phyloP scores from a whole-genome alignment of 2,797 vertebrate genomes.

The Neosilurus hyrtlii region DNA sequence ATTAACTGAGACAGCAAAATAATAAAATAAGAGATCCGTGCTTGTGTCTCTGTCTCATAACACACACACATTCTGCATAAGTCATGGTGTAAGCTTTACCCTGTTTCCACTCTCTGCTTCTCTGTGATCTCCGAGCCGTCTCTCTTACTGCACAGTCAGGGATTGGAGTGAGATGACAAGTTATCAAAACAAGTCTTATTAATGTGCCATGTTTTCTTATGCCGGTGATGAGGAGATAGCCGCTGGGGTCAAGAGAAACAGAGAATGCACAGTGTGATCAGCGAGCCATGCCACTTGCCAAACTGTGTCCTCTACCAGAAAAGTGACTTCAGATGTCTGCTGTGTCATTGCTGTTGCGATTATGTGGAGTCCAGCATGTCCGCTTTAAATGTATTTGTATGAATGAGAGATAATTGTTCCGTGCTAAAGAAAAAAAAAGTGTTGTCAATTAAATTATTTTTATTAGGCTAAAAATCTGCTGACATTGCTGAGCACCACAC shows the following conservation, averaged over 20 bases:
- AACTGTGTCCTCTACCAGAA: conserved; percentile 44
- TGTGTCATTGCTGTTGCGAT: conserved; percentile 53
- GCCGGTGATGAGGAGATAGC: conserved; percentile 21
- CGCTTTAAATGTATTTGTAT: conserved; percentile 1
- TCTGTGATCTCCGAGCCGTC: conserved; percentile 41
- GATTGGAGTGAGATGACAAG: conserved; percentile 34
- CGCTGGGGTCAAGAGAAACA: conserved; percentile 41
- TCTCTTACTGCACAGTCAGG: neutral
- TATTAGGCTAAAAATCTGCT: neutral
- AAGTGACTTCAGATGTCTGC: conserved; percentile 44
- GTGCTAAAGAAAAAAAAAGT: neutral
- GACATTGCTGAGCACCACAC: conserved; percentile 43
- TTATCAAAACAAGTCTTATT: conserved; percentile 13
- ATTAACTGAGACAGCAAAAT: conserved; percentile 9
- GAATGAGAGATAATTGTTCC: conserved; percentile 7
- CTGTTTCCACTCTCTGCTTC: conserved; percentile 46
- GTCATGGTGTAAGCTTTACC: conserved; percentile 46
- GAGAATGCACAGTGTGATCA: conserved; percentile 36
- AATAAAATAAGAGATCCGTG: conserved; percentile 42
- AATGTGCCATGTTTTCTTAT: conserved; percentile 16
- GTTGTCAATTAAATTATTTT: neutral
- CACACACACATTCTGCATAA: conserved; percentile 53
- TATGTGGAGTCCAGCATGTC: conserved; percentile 47
- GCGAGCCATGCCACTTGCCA: conserved; percentile 25
- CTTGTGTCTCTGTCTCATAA: conserved; percentile 64